Base-by-base conservation (phyloP, 2,888 invertebrate species). In the Amphipoea oculea region DNA sequence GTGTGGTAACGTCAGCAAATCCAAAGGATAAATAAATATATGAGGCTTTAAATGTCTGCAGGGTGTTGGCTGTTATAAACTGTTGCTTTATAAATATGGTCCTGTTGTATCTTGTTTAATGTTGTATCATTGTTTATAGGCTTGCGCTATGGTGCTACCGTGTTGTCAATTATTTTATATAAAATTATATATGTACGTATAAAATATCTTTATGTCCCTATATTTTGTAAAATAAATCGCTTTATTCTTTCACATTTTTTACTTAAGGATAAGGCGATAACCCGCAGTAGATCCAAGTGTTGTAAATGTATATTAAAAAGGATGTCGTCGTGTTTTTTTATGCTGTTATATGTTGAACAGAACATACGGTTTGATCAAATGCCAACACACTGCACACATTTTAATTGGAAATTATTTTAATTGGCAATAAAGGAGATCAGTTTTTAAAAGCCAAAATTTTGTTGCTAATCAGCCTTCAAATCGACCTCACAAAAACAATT, bases 301-400 rank as follows among this genome's bases (percentile, higher is more conserved):
- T 95, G 94, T 95, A 93, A 93, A 91, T 94, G 93, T 94, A 91
- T 90, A 78, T 76, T 71, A 67, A n/a, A 72, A 89, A 91, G 91
- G 93, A 94, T 95, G 94, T 94, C 93, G 90, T 90, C 85, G 20
- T 83, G 66, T 88, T 86, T 86, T 82, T 83, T 84, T 88, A 84
- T 82, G 88, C 86, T 85, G 76, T 83, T 72, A 73, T 86, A 88
- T 89, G 90, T 92, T 92, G 87, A 89, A 90, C 86, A 83, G 48
- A 83, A 86, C 84, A 86, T 89, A 91, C 89, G 87, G 91, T 91
- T 86, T 82, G 79, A 86, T 89, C 80, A 86, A 88, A 94, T 95
- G 96, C 96, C 96, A 96, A 96, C 96, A 96, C 96, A 96, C 96
- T 96, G 96, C 96, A 96, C 95, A 96, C 96, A 96, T 96, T 92